A percentile compares a stretch with the other conserved stretches of the same genome.
Conservation (phyloP, 2,113 vertebrate species). For the Dunckerocampus dactyliophorus region DNA sequence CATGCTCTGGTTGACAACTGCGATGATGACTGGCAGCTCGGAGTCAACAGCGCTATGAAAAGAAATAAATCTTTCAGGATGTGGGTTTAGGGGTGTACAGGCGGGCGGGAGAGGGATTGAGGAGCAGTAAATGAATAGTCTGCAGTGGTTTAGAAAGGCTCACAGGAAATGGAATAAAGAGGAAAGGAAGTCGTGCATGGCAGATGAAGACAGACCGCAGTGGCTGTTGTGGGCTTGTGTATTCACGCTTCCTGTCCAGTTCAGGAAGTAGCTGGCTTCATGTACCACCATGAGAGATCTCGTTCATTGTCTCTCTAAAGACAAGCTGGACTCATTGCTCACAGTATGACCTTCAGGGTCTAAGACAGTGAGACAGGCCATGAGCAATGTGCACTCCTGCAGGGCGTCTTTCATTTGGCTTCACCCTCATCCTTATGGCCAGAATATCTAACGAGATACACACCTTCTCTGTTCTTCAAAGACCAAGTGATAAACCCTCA, state of each 20-base stretch:
- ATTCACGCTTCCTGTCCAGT: background rate
- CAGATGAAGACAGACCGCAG: conserved; percentile 24
- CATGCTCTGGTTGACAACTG: conserved; percentile 21
- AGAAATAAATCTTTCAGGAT: conserved; percentile 27
- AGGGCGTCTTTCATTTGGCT: conserved; percentile 27
- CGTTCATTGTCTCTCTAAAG: conserved; percentile 17
- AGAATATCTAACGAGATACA: conserved; percentile 8
- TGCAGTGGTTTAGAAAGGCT: conserved; percentile 8
- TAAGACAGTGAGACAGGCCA: conserved; percentile 16
- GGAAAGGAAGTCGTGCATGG: background rate
- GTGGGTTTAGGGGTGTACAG: conserved; percentile 10
- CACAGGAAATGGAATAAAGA: conserved; percentile 19
- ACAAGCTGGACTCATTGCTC: conserved; percentile 34
- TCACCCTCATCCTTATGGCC: conserved; percentile 2
- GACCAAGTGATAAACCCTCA: background rate
- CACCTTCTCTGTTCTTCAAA: conserved; percentile 5
- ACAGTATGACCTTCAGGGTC: conserved; percentile 35
- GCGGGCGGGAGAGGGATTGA: conserved; percentile 9
- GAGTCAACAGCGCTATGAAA: background rate
- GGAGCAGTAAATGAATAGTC: conserved; percentile 15
- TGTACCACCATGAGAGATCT: background rate
- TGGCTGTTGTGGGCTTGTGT: conserved; percentile 17
- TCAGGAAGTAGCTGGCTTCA: conserved; percentile 26
- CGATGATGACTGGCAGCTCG: conserved; percentile 32
- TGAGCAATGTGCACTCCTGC: conserved; percentile 10